phyloP scores from a whole-genome alignment of 2,888 invertebrate species.

The Idaea aversata region DNA sequence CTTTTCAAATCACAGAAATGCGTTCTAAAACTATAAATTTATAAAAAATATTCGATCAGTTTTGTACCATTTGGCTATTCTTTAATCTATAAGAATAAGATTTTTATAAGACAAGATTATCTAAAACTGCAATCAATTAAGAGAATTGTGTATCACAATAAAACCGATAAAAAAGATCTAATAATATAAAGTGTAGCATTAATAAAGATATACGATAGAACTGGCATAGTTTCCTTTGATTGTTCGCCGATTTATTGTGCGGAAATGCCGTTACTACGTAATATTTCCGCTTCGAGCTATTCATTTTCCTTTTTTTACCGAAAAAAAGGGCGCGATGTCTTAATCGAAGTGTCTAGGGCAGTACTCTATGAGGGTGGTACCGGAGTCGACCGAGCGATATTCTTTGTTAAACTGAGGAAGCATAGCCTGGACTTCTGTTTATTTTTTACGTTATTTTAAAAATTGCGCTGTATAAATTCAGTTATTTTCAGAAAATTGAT shows the following conservation, averaged over 20 bases:
- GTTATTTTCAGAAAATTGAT: no score
- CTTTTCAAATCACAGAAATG: not conserved
- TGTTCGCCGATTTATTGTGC: conserved; percentile 79
- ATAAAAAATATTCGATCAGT: not conserved
- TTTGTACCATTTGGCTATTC: not conserved
- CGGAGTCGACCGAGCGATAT: conserved; percentile 1
- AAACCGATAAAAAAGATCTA: conserved; percentile 68
- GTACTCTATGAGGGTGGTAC: conserved; percentile 18
- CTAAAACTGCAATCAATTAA: conserved; percentile 53
- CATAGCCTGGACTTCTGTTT: not conserved
- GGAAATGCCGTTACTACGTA: conserved; percentile 79
- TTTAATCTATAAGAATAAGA: no score
- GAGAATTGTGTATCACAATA: conserved; percentile 64
- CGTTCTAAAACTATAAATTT: not conserved
- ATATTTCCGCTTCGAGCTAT: conserved; percentile 78
- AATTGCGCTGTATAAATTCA: no score
- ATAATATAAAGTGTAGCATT: conserved; percentile 78
- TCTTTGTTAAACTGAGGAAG: not conserved
- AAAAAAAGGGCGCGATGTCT: conserved; percentile 78
- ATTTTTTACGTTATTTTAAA: not conserved
- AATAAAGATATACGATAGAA: conserved; percentile 73
- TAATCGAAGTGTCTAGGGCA: conserved; percentile 61
- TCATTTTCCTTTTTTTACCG: conserved; percentile 77
- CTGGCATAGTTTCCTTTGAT: conserved; percentile 73
- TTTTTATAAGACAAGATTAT: conserved; percentile 1